A percentile compares a stretch with the other conserved stretches of the same genome.
phyloP scores from a whole-genome alignment of 2,888 invertebrate genomes.

The Apomyelois bistriatella region DNA sequence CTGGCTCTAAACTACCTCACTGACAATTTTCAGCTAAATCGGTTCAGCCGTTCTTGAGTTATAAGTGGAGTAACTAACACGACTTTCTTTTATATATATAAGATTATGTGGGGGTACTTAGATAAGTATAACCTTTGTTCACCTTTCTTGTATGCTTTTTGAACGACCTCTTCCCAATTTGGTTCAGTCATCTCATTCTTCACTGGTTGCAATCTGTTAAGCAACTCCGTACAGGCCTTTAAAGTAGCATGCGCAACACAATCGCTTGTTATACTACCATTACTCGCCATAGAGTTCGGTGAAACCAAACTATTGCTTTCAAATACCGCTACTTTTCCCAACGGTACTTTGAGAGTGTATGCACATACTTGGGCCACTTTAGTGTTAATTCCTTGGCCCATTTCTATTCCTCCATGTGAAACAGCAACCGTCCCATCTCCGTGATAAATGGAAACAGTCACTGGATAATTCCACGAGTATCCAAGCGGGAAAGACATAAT shows the following conservation, averaged over 20 bases:
- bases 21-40: too few relatives aligned
- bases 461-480: conserved; percentile 75
- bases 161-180: conserved; percentile 74
- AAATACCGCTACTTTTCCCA: conserved; percentile 81
- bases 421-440: conserved; percentile 84
- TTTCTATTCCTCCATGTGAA: conserved; percentile 84
- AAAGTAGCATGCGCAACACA: conserved; percentile 79
- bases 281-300: conserved; percentile 84
- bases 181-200: conserved; percentile 58
- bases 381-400: conserved; percentile 87
- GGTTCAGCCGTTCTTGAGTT: too few relatives aligned
- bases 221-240: conserved; percentile 72
- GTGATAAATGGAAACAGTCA: conserved; percentile 83
- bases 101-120: too few relatives aligned
- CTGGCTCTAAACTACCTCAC: too few relatives aligned
- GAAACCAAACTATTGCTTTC: conserved; percentile 82
- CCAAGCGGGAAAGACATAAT: conserved; percentile 82
- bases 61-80: too few relatives aligned
- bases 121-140: neutral
- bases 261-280: conserved; percentile 87
- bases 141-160: conserved; percentile 67
- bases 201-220: conserved; percentile 63
- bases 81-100: too few relatives aligned
- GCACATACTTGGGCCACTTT: conserved; percentile 87
- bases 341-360: conserved; percentile 81